Conservation (phyloP, 64 coral and sea anemone genomes). For the Montipora efflorescens region DNA sequence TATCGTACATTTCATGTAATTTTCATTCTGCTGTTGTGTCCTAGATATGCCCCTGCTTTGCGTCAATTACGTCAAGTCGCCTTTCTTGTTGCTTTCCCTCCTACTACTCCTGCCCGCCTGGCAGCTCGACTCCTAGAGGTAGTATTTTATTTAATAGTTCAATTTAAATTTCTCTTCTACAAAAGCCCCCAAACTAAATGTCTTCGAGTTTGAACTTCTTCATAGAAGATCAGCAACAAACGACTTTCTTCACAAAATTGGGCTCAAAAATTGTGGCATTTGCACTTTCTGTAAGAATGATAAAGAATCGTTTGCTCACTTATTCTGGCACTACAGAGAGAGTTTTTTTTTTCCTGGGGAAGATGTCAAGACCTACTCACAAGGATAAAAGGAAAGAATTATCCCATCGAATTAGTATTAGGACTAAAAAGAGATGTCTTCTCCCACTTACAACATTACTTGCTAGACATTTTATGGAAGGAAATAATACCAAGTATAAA, state of each 20-base stretch:
- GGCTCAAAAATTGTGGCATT: background rate
- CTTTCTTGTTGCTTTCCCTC: slow-evolving; percentile 84
- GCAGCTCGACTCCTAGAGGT: slow-evolving; percentile 83
- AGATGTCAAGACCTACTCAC: background rate
- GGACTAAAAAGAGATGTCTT: background rate
- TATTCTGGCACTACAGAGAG: background rate
- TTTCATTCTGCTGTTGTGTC: background rate
- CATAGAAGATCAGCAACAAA: slow-evolving; percentile 38
- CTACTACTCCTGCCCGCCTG: slow-evolving; percentile 85
- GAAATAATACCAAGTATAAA: too few relatives aligned
- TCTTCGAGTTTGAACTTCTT: background rate
- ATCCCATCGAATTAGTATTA: too few relatives aligned
- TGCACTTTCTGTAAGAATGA: background rate
- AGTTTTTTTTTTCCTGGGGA: background rate
- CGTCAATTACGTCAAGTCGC: slow-evolving; percentile 89
- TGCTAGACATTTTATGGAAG: background rate
- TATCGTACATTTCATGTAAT: too few relatives aligned
- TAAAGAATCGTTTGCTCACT: background rate
- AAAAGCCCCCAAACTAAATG: too few relatives aligned
- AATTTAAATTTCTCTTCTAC: too few relatives aligned
- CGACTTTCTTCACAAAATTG: background rate
- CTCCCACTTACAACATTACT: background rate
- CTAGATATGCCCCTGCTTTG: slow-evolving; percentile 89
- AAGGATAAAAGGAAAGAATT: background rate
- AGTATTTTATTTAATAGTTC: background rate